A percentile compares a stretch with the other conserved stretches of the same genome.
Evolutionary conservation across 2,797 vertebrate species (phyloP).

Genomic region (Enteromius thamalakanensis): DNA sequence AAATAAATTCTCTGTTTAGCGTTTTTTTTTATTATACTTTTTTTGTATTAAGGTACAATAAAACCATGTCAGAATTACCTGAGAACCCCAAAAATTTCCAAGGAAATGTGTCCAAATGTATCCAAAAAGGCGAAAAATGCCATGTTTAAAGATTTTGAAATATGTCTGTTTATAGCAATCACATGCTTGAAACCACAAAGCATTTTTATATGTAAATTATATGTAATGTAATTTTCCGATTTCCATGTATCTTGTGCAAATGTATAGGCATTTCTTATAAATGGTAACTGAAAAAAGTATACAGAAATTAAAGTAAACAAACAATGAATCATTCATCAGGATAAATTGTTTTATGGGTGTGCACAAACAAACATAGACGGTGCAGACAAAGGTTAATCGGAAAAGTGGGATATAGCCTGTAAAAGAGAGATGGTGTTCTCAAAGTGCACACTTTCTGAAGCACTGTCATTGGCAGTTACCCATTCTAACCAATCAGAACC

Average conservation of each 20-base stretch:
- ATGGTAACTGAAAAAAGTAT: neutral
- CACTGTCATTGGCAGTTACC: slow-evolving; percentile 48
- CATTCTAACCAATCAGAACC: slow-evolving; percentile 65
- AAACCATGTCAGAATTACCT: neutral
- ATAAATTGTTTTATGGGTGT: slow-evolving; percentile 1
- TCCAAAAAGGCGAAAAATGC: neutral
- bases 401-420: slow-evolving; percentile 45
- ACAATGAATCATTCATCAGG: neutral
- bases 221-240: neutral
- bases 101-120: neutral
- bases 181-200: neutral
- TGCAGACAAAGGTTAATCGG: slow-evolving; percentile 6
- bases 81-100: neutral
- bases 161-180: neutral
- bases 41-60: neutral
- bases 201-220: neutral
- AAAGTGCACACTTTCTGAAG: slow-evolving; percentile 63
- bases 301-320: neutral
- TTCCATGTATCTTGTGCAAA: slow-evolving; percentile 1
- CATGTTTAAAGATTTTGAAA: neutral
- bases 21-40: too few relatives aligned
- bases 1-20: neutral
- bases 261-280: neutral
- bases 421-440: slow-evolving; percentile 24
- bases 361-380: neutral